phyloP scores from a whole-genome alignment of 2,888 invertebrate species.

The Sminthurides aquaticus region DNA sequence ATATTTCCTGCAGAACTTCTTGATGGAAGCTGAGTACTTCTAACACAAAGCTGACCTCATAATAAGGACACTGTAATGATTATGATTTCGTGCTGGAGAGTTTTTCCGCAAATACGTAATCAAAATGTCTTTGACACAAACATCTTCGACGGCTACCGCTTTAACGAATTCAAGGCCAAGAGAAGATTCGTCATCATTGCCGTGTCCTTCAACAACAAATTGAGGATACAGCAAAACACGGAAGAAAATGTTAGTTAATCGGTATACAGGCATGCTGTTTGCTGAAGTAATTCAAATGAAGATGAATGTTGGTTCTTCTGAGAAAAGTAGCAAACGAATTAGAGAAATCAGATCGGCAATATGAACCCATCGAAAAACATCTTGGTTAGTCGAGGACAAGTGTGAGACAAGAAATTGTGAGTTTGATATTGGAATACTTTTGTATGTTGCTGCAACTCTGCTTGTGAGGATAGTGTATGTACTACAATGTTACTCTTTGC shows the following conservation, averaged over 20 bases:
- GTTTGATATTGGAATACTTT: too few relatives aligned
- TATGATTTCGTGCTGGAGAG: too few relatives aligned
- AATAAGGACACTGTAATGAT: too few relatives aligned
- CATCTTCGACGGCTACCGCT: not conserved
- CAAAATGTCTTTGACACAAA: not conserved
- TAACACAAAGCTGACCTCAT: too few relatives aligned
- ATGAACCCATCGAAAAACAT: slow-evolving; percentile 40
- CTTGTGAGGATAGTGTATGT: too few relatives aligned
- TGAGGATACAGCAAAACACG: not conserved
- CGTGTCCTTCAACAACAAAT: not conserved
- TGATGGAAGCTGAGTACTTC: too few relatives aligned
- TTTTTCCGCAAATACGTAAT: too few relatives aligned
- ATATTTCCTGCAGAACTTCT: too few relatives aligned
- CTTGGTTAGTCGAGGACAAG: slow-evolving; percentile 34
- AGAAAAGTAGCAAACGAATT: slow-evolving; percentile 39
- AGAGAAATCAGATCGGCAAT: slow-evolving; percentile 42
- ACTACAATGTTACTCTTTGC: slow-evolving; percentile 21
- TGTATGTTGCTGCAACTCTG: too few relatives aligned
- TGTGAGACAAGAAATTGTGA: too few relatives aligned
- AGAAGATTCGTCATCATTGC: not conserved
- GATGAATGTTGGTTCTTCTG: slow-evolving; percentile 28
- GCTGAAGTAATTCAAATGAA: slow-evolving; percentile 33
- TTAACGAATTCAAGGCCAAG: not conserved
- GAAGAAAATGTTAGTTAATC: slow-evolving; percentile 36
- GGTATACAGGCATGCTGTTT: slow-evolving; percentile 29